Conservation (phyloP, 2,888 invertebrate genomes). For the Tridacna crocea region DNA sequence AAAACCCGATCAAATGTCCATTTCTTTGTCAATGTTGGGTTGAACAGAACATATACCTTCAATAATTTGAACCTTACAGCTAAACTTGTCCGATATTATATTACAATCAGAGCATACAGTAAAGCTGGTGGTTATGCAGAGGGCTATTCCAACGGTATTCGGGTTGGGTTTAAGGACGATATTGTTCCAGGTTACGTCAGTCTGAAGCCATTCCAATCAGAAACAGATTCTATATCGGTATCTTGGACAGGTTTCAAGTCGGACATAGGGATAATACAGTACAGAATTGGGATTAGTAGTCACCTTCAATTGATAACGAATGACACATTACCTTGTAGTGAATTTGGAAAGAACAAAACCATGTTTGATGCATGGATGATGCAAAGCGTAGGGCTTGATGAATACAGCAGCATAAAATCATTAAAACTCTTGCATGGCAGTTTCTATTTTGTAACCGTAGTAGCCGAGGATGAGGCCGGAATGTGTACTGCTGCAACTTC, state of each 20-base stretch:
- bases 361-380: conserved; percentile 48
- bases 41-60: conserved; percentile 69
- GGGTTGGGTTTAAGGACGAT: conserved; percentile 64
- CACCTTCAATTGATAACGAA: conserved; percentile 40
- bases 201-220: conserved; percentile 44
- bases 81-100: conserved; percentile 68
- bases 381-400: conserved; percentile 53
- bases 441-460: conserved; percentile 60
- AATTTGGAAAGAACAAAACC: conserved; percentile 32
- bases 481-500: conserved; percentile 58
- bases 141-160: conserved; percentile 72
- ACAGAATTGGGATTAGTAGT: conserved; percentile 59
- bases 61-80: conserved; percentile 66
- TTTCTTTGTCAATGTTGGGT: conserved; percentile 71
- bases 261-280: conserved; percentile 64
- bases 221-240: conserved; percentile 44
- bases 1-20: conserved; percentile 70
- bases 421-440: conserved; percentile 54
- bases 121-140: conserved; percentile 70
- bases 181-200: conserved; percentile 59
- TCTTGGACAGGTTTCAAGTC: conserved; percentile 67
- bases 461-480: conserved; percentile 64
- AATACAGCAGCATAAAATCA: conserved; percentile 41
- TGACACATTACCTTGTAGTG: conserved; percentile 45
- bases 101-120: conserved; percentile 74